Evolutionary conservation across 92 coral and sea anemone genomes (phyloP).

Genomic region (Metridium senile): DNA sequence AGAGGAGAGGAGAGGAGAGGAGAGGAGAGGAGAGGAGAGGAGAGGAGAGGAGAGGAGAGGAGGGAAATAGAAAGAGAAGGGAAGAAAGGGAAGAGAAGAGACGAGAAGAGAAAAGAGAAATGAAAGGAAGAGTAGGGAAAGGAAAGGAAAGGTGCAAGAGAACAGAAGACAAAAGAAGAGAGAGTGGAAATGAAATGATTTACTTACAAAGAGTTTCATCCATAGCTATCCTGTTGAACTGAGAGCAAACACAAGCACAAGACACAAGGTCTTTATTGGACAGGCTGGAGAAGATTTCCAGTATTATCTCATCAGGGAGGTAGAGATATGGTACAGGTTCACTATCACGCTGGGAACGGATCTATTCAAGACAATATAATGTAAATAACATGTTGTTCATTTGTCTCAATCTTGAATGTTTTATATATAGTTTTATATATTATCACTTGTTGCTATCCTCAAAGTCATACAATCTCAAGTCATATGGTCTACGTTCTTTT

Average conservation of each 20-base stretch:
- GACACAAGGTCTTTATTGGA: slow-evolving; percentile 77
- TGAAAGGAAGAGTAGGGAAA: background rate
- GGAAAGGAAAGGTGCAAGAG: background rate
- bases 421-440: too few relatives aligned
- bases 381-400: too few relatives aligned
- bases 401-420: too few relatives aligned
- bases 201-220: slow-evolving; percentile 93
- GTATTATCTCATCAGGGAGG: slow-evolving; percentile 91
- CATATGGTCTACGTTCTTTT: too few relatives aligned
- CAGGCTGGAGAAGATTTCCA: slow-evolving; percentile 74
- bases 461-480: too few relatives aligned
- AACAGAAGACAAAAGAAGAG: background rate
- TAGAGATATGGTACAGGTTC: slow-evolving; percentile 82
- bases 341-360: slow-evolving; percentile 81
- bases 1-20: background rate
- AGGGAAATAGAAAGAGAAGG: background rate
- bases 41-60: background rate
- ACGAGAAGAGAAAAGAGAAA: background rate
- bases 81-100: too few relatives aligned
- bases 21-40: too few relatives aligned
- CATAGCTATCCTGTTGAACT: slow-evolving; percentile 82
- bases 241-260: slow-evolving; percentile 84
- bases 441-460: too few relatives aligned
- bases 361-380: slow-evolving; percentile 40
- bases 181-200: background rate